phyloP scores from a whole-genome alignment of 2,797 vertebrate genomes.

The Chrosomus eos region DNA sequence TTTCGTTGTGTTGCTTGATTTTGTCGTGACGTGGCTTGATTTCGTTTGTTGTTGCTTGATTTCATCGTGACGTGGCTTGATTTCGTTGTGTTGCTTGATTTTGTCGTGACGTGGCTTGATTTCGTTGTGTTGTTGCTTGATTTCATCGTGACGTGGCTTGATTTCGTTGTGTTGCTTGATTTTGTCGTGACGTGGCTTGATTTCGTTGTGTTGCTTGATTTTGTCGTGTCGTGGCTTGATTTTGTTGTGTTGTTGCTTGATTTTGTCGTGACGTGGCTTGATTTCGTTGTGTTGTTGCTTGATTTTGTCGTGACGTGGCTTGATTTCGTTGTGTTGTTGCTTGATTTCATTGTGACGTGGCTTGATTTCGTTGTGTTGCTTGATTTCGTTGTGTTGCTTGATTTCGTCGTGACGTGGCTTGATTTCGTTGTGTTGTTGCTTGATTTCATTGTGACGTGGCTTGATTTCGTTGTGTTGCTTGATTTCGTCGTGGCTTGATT shows the following conservation, averaged over 20 bases:
- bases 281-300: too few relatives aligned
- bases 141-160: too few relatives aligned
- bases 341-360: rapidly evolving
- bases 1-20: too few relatives aligned
- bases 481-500: too few relatives aligned
- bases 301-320: rapidly evolving
- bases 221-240: too few relatives aligned
- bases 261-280: rapidly evolving
- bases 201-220: rapidly evolving
- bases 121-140: rapidly evolving
- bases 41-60: rapidly evolving
- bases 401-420: rapidly evolving
- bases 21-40: rapidly evolving
- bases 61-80: too few relatives aligned
- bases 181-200: rapidly evolving
- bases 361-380: rapidly evolving
- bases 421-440: rapidly evolving
- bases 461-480: rapidly evolving
- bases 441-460: too few relatives aligned
- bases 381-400: too few relatives aligned
- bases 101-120: rapidly evolving
- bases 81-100: too few relatives aligned
- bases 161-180: too few relatives aligned
- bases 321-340: too few relatives aligned
- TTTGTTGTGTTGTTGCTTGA: too few relatives aligned